Conservation (phyloP, 2,888 invertebrate genomes). For the Clistopyga incitator region DNA sequence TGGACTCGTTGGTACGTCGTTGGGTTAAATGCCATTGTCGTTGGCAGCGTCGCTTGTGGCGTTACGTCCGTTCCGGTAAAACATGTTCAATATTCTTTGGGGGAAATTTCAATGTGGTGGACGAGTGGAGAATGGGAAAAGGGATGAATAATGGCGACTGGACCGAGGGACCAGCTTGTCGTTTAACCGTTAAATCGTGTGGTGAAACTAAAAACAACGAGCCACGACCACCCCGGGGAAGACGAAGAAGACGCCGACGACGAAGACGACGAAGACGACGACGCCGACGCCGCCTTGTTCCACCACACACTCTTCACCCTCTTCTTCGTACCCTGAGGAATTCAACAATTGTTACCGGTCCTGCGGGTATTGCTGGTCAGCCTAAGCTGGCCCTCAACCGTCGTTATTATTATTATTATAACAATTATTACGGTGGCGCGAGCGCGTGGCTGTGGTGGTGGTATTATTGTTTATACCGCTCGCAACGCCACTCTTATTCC, state of each 20-base stretch:
- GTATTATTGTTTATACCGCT: conserved; percentile 46
- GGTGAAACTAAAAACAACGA: conserved; percentile 15
- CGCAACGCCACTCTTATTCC: conserved; percentile 34
- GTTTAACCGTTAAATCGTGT: neutral
- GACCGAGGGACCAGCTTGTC: conserved; percentile 21
- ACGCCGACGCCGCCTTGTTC: conserved; percentile 28
- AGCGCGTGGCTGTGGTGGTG: conserved; percentile 57
- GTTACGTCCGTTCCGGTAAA: neutral
- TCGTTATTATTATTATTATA: conserved; percentile 50
- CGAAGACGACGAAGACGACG: conserved; percentile 46
- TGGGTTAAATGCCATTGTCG: conserved; percentile 11
- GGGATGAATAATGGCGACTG: neutral
- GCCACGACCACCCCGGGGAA: conserved; percentile 51
- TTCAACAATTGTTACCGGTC: conserved; percentile 10
- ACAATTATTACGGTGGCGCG: conserved; percentile 35
- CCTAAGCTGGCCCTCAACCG: conserved; percentile 22
- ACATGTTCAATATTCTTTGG: conserved; percentile 15
- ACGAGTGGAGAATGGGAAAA: neutral
- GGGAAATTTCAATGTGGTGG: conserved; percentile 12
- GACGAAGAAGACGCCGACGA: conserved; percentile 50
- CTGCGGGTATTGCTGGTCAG: conserved; percentile 13
- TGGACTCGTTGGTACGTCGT: conserved; percentile 26
- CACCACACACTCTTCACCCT: neutral
- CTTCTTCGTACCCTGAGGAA: conserved; percentile 22
- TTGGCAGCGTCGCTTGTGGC: conserved; percentile 11